phyloP scores from a whole-genome alignment of 2,797 vertebrate species.

The Apodemus agrarius region DNA sequence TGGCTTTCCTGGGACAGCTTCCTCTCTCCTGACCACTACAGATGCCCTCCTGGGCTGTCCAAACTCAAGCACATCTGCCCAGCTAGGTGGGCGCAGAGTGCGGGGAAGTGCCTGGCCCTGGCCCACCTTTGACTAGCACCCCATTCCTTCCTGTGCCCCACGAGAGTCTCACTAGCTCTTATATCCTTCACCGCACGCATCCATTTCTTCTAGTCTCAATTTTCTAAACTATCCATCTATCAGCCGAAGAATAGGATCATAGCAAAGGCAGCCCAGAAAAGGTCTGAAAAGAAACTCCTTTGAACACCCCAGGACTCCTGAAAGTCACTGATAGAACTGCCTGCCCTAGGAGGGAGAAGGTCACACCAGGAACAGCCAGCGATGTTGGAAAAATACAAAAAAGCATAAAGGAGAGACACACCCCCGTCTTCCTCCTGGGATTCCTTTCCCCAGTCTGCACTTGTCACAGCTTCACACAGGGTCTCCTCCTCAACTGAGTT shows the following conservation, averaged over 20 bases:
- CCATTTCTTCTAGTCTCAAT: background rate
- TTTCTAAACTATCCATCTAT: background rate
- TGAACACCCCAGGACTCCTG: background rate
- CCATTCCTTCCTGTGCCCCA: background rate
- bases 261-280: background rate
- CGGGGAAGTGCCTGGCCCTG: background rate
- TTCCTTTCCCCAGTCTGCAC: background rate
- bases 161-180: background rate
- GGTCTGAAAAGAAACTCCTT: background rate
- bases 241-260: background rate
- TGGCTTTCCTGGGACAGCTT: background rate
- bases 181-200: background rate
- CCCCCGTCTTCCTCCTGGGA: background rate
- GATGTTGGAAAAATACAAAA: background rate
- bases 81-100: too few species aligned
- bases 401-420: background rate
- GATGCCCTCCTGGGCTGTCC: background rate
- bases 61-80: background rate
- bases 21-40: background rate
- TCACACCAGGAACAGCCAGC: background rate
- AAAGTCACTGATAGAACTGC: background rate
- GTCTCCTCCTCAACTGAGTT: background rate
- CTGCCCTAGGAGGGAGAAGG: background rate
- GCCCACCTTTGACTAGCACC: background rate
- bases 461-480: background rate